These are phyloP conservation scores for Polydrusus pterygomalis DNA, from an alignment of 2,888 invertebrate species.

Conservation along the genomic window DNA sequence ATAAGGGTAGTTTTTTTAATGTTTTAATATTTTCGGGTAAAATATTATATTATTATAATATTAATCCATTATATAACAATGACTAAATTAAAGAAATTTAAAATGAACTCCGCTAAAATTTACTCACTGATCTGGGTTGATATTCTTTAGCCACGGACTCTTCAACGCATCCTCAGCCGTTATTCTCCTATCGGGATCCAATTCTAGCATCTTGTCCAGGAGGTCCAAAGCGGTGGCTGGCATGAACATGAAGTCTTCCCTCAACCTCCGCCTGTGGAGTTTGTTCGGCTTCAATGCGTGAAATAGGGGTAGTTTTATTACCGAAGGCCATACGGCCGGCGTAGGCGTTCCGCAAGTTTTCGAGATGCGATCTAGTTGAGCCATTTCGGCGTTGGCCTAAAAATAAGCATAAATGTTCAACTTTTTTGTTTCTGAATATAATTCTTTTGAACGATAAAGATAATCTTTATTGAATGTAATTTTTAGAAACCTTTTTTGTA, in stretches of 20 bases:
- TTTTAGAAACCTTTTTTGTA: no score
- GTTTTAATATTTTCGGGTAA: no score
- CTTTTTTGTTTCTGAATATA: no score
- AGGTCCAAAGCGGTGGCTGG: slow-evolving; percentile 91
- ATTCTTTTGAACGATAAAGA: no score
- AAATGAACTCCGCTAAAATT: no score
- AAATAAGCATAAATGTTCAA: slow-evolving; percentile 13
- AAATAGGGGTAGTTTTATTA: slow-evolving; percentile 94
- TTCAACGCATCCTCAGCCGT: slow-evolving; percentile 95
- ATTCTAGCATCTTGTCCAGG: slow-evolving; percentile 95
- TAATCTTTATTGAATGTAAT: no score
- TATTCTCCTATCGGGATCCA: slow-evolving; percentile 95
- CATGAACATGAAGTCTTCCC: slow-evolving; percentile 96
- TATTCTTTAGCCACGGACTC: slow-evolving; percentile 93
- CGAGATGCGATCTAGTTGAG: slow-evolving; percentile 95
- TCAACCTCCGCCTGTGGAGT: slow-evolving; percentile 88
- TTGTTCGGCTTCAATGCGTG: slow-evolving; percentile 94
- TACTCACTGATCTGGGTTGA: slow-evolving; percentile 93
- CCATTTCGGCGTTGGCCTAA: slow-evolving; percentile 93
- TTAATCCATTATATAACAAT: no score
- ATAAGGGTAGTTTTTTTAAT: no score
- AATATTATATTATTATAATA: no score
- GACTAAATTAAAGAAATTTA: no score
- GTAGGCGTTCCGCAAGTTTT: slow-evolving; percentile 96
- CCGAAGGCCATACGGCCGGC: slow-evolving; percentile 97